A percentile compares a stretch with the other conserved stretches of the same genome.
These are phyloP conservation scores for Alosa alosa DNA, from an alignment of 2,113 vertebrate genomes.

Conservation along the genomic window DNA sequence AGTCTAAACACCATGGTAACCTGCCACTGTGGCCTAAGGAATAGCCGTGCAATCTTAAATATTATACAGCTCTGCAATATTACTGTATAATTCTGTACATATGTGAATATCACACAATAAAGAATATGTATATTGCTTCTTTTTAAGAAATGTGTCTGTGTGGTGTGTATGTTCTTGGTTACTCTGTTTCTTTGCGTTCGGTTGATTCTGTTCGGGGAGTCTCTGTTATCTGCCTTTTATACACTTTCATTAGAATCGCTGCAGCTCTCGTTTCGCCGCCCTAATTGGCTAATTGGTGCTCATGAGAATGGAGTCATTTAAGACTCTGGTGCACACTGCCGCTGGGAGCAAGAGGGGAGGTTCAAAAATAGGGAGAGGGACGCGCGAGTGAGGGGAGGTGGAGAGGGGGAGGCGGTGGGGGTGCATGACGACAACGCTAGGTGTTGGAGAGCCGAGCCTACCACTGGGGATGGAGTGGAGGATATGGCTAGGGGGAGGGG, in stretches of 20 bases:
- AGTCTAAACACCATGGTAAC: constrained; percentile 58
- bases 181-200: not conserved
- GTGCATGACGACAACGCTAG: not conserved
- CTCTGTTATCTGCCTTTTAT: constrained; percentile 6
- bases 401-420: not conserved
- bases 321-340: not conserved
- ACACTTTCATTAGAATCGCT: constrained; percentile 46
- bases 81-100: constrained; percentile 72
- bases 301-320: constrained; percentile 44
- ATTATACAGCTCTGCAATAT: constrained; percentile 61
- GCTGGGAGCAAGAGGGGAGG: not conserved
- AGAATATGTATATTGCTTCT: constrained; percentile 69
- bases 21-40: constrained; percentile 65
- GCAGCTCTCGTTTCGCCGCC: constrained; percentile 37
- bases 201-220: not conserved
- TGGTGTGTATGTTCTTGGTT: not conserved
- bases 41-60: constrained; percentile 67
- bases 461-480: not conserved
- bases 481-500: not conserved
- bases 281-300: constrained; percentile 58
- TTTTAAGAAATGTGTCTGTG: constrained; percentile 20
- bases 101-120: constrained; percentile 73
- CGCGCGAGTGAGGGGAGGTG: not conserved
- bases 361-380: not conserved
- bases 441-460: not conserved